Conservation (phyloP, 2,797 vertebrate genomes). For the Poecile montanus region DNA sequence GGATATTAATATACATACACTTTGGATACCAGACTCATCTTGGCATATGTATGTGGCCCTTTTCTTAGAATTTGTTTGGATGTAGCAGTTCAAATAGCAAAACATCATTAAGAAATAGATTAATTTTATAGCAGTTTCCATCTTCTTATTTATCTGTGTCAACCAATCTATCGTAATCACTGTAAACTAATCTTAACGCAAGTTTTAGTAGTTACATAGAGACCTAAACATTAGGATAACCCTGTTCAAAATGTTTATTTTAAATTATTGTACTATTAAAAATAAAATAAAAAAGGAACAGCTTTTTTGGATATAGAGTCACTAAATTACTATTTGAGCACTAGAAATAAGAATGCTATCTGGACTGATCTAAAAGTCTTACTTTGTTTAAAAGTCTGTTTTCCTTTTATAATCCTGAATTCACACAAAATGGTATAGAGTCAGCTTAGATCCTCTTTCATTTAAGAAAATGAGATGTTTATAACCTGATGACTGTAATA, state of each 20-base stretch:
- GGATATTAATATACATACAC: constrained; percentile 44
- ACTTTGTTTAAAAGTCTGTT: background rate
- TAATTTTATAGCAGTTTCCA: background rate
- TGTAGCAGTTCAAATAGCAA: background rate
- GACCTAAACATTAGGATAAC: background rate
- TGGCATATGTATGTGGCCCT: constrained; percentile 8
- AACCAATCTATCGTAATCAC: background rate
- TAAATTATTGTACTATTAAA: background rate
- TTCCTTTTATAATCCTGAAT: background rate
- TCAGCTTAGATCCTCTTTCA: background rate
- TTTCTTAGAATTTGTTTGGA: constrained; percentile 34
- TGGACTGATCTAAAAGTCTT: background rate
- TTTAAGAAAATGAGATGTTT: background rate
- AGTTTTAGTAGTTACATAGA: background rate
- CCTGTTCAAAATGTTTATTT: background rate
- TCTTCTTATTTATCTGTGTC: background rate
- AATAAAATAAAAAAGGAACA: background rate
- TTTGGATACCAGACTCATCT: constrained; percentile 33
- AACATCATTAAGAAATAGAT: background rate
- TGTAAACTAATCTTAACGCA: background rate
- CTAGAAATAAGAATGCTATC: background rate
- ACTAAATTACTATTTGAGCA: background rate
- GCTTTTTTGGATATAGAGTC: background rate
- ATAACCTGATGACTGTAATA: background rate
- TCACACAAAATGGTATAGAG: background rate